Conservation (phyloP, 2,113 vertebrate genomes). For the Myotis lucifugus region DNA sequence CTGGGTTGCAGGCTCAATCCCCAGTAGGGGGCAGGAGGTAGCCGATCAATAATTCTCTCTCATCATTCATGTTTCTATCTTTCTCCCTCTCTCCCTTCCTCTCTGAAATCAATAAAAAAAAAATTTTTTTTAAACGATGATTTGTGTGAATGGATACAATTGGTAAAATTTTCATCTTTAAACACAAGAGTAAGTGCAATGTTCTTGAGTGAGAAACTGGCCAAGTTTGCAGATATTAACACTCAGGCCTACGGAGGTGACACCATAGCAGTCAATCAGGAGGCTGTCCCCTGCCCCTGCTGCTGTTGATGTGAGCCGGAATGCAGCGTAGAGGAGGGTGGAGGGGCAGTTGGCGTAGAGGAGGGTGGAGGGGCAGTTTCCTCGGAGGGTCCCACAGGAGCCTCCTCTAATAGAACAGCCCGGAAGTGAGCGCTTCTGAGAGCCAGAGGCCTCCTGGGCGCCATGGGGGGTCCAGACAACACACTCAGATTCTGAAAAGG, state of each 20-base stretch:
- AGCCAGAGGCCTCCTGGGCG: not conserved
- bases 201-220: not conserved
- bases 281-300: not conserved
- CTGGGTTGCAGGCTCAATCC: no score
- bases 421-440: not conserved
- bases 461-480: not conserved
- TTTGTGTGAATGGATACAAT: not conserved
- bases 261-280: not conserved
- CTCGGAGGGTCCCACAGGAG: not conserved
- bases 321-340: not conserved
- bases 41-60: no score
- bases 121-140: not conserved
- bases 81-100: no score
- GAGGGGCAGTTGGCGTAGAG: not conserved
- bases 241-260: not conserved
- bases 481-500: not conserved
- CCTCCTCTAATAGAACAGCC: not conserved
- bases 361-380: not conserved
- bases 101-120: no score
- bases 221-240: not conserved
- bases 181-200: not conserved
- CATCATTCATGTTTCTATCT: no score
- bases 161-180: constrained; percentile 29
- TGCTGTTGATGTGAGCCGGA: not conserved
- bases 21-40: no score